Conservation (phyloP, 1,140 invertebrate species). For the Lordiphosa collinella region DNA sequence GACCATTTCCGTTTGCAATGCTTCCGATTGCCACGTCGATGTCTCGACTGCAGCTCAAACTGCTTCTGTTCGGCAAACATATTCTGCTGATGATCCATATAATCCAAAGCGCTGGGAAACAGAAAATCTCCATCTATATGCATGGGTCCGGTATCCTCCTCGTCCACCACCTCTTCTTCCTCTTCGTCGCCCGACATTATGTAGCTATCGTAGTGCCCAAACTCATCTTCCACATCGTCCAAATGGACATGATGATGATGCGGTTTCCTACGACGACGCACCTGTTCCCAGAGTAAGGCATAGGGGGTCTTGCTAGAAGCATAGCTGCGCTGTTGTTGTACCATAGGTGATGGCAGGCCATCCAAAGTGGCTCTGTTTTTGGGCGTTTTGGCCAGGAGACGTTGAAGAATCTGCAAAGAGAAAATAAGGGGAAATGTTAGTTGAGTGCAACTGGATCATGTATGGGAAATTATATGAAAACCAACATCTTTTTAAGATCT, state of each 20-base stretch:
- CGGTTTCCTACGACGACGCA: constrained; percentile 45
- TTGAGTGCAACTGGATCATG: no score
- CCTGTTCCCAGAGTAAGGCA: constrained; percentile 52
- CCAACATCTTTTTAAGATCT: no score
- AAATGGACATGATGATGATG: constrained; percentile 46
- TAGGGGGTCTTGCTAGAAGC: constrained; percentile 41
- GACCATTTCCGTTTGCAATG: constrained; percentile 74
- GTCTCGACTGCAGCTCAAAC: constrained; percentile 51
- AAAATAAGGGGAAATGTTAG: no score
- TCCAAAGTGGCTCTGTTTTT: constrained; percentile 45
- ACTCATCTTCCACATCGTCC: constrained; percentile 64
- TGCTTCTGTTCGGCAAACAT: constrained; percentile 61
- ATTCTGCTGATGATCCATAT: constrained; percentile 45
- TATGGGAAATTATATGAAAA: no score
- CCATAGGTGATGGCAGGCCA: constrained; percentile 18
- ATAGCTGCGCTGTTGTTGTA: constrained; percentile 45
- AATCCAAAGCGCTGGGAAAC: constrained; percentile 60
- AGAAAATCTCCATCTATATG: constrained; percentile 57
- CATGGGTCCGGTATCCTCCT: constrained; percentile 31
- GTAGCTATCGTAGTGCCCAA: constrained; percentile 56
- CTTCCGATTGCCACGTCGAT: constrained; percentile 60
- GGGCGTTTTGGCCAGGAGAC: constrained; percentile 70
- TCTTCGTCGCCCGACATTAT: constrained; percentile 63
- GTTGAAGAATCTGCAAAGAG: constrained; percentile 65
- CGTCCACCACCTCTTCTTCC: constrained; percentile 46